Evolutionary conservation across 2,113 vertebrate species (phyloP), one percentile per base, ranked within the genome.

Genomic region (Bambusicola thoracicus): DNA sequence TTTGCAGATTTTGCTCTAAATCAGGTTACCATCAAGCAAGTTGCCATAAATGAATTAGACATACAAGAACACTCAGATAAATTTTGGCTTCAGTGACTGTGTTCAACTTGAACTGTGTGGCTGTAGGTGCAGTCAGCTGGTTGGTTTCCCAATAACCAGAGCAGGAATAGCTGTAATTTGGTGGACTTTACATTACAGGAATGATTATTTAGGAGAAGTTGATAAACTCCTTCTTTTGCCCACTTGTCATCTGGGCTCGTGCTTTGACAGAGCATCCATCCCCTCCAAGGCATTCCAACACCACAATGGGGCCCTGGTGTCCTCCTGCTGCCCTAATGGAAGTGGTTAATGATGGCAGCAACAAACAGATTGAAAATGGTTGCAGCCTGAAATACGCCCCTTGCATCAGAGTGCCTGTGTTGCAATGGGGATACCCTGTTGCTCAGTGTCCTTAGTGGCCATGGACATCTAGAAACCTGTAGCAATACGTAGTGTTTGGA

Each of bases 361-460:
- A 22, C 0, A 0, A 82, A 34, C 25, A 67, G 55, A 36, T 13
- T 38, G 29, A 8, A 24, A 27, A 17, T 4, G 15, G 7, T 16
- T 81, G 40, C 68, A 94, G 69, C 40, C 87, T 41, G 11, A 78
- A 48, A 34, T 4, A 6, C 13, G 67, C 1, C 46, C 82, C 91
- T 95, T 91, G 85, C 73, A 38, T 58, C 90, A 95, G 85, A 92
- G 82, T 2, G 15, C 10, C 59, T 58, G 32, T 93, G 85, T 94
- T 79, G 93, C 91, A 88, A 93, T 90, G 92, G 85, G 36, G 27
- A 41, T 56, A 7, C 72, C 48, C 4, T 0, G 0, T 97, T 94
- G 93, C 93, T 92, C 85, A 94, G 92, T 4, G 87, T 6, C 94
- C 91, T 96, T 3, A 24, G 86, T 51, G 90, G 40, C 73, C 0